Evolutionary conservation across 2,113 vertebrate genomes (phyloP).

Genomic region (Scomber colias): DNA sequence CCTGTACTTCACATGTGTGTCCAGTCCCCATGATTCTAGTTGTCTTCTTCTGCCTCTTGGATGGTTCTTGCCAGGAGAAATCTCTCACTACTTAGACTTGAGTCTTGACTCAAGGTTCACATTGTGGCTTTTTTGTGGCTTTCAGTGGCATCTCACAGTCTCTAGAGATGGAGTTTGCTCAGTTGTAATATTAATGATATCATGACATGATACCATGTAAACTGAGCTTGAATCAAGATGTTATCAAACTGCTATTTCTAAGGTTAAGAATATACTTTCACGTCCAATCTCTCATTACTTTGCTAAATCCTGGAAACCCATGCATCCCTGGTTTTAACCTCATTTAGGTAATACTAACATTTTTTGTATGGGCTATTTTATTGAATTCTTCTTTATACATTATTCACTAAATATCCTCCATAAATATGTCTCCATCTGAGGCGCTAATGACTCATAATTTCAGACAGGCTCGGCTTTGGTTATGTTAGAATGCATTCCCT

Average conservation of each 20-base stretch:
- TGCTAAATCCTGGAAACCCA: not conserved
- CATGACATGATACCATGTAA: no score
- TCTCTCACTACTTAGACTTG: not conserved
- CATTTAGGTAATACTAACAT: no score
- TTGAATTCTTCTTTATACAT: not conserved
- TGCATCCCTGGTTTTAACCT: no score
- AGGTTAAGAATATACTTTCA: no score
- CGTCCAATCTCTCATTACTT: not conserved
- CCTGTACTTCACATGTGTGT: not conserved
- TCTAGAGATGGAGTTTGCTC: no score
- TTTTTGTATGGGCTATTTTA: not conserved
- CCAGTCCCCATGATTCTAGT: not conserved
- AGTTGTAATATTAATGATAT: no score
- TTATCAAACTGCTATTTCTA: no score
- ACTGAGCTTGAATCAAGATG: not conserved
- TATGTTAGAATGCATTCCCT: constrained; percentile 3
- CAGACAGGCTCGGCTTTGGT: constrained; percentile 14
- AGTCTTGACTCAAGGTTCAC: not conserved
- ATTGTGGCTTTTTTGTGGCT: not conserved
- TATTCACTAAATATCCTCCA: not conserved
- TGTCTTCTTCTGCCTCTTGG: no score
- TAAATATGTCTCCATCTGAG: constrained; percentile 11
- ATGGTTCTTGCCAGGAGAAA: not conserved
- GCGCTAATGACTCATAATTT: constrained; percentile 20
- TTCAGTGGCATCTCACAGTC: no score